These are phyloP conservation scores for Peromyscus polionotus DNA, from an alignment of 2,113 vertebrate species.

Conservation along the genomic window DNA sequence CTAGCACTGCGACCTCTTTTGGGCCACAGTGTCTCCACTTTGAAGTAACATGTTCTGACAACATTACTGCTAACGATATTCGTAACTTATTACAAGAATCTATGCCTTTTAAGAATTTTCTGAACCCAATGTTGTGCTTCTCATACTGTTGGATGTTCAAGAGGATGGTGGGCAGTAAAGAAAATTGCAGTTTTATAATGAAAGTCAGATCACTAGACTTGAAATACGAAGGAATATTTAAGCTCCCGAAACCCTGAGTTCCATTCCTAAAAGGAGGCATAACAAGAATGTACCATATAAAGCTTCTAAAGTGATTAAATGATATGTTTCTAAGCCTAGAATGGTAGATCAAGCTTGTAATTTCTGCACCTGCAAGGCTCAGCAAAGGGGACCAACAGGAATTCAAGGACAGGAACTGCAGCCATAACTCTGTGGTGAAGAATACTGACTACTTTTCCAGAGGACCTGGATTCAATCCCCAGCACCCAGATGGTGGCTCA, in stretches of 20 bases:
- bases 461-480: neutral
- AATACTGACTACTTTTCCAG: neutral
- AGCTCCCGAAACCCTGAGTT: neutral
- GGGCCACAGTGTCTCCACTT: neutral
- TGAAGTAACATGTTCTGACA: neutral
- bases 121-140: neutral
- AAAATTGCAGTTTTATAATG: neutral
- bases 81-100: neutral
- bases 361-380: too few species aligned
- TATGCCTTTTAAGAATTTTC: conserved; percentile 14
- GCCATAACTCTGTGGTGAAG: neutral
- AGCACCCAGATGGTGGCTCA: neutral
- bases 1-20: neutral
- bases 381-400: neutral
- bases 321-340: neutral
- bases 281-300: neutral
- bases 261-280: neutral
- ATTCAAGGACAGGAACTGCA: neutral
- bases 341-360: neutral
- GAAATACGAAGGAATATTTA: neutral
- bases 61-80: neutral
- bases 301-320: neutral
- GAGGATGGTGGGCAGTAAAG: neutral
- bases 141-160: neutral
- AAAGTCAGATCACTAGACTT: neutral